Evolutionary conservation across 1,140 invertebrate genomes (phyloP).

Genomic region (Laupala kohalensis): DNA sequence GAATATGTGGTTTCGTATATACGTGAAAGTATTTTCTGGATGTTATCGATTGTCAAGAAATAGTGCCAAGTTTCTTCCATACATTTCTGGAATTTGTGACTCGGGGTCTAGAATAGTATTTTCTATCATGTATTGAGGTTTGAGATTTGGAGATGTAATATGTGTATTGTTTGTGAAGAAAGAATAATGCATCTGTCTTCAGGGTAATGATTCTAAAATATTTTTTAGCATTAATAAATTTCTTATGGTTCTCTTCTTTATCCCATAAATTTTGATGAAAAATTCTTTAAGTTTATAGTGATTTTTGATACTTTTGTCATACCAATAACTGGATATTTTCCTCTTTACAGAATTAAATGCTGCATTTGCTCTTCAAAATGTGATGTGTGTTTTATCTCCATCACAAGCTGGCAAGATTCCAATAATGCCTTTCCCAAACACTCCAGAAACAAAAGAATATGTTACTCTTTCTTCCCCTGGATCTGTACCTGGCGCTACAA

Average conservation of each 20-base stretch:
- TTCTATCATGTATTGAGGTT: too few species aligned
- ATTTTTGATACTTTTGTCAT: background rate
- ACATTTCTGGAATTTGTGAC: too few species aligned
- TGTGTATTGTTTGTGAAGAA: too few species aligned
- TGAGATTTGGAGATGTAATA: too few species aligned
- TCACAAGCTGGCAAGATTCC: background rate
- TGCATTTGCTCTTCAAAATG: slow-evolving; percentile 4
- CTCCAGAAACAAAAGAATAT: background rate
- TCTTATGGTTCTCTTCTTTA: background rate
- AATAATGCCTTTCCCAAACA: background rate
- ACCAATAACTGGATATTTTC: background rate
- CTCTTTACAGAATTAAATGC: slow-evolving; percentile 2
- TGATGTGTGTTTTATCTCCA: slow-evolving; percentile 1
- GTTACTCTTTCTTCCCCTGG: background rate
- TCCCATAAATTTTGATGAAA: too few species aligned
- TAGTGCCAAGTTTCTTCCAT: too few species aligned
- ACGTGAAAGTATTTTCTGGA: too few species aligned
- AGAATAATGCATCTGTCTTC: background rate
- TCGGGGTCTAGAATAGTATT: too few species aligned
- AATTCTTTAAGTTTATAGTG: background rate
- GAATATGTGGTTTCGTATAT: too few species aligned
- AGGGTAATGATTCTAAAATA: background rate
- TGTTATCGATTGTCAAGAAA: too few species aligned
- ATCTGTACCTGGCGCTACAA: slow-evolving; percentile 16
- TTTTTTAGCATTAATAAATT: background rate